phyloP scores from a whole-genome alignment of 35 echinoderm and acorn worm genomes.

The Apostichopus japonicus region DNA sequence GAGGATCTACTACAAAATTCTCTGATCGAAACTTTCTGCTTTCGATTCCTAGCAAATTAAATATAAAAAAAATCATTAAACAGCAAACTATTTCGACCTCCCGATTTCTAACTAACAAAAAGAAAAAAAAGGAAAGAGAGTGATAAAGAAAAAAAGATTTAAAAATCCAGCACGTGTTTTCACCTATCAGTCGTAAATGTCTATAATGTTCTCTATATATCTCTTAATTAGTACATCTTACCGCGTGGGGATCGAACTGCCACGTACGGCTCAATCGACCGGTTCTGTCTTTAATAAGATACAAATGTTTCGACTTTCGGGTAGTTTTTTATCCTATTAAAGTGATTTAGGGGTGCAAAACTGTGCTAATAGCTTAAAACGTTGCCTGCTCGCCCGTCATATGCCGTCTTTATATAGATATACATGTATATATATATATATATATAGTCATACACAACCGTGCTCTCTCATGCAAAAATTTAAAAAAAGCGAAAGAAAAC shows the following conservation, averaged over 20 bases:
- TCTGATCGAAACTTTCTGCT: slow-evolving; percentile 41
- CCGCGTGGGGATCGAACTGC: slow-evolving; percentile 26
- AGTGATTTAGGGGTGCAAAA: slow-evolving; percentile 11
- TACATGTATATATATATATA: too few species aligned
- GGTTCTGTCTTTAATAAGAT: slow-evolving; percentile 10
- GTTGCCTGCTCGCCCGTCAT: background rate
- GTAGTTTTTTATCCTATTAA: slow-evolving; percentile 27
- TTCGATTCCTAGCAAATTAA: slow-evolving; percentile 26
- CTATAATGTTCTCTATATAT: background rate
- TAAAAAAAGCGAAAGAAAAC: background rate
- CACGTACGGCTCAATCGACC: slow-evolving; percentile 4
- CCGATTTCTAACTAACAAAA: slow-evolving; percentile 26
- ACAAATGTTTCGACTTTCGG: slow-evolving; percentile 44
- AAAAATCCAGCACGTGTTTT: slow-evolving; percentile 38
- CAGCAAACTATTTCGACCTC: slow-evolving; percentile 37
- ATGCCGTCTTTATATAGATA: background rate
- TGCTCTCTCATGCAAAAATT: background rate
- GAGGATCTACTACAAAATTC: background rate
- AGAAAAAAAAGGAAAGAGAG: background rate
- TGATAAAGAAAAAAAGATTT: background rate
- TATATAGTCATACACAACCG: background rate
- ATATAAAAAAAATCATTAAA: slow-evolving; percentile 35
- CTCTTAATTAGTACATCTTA: background rate
- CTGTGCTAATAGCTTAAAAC: slow-evolving; percentile 49
- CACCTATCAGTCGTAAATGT: slow-evolving; percentile 13